Base-by-base conservation (phyloP, 2,113 vertebrate species). In the Dryoscopus gambensis region DNA sequence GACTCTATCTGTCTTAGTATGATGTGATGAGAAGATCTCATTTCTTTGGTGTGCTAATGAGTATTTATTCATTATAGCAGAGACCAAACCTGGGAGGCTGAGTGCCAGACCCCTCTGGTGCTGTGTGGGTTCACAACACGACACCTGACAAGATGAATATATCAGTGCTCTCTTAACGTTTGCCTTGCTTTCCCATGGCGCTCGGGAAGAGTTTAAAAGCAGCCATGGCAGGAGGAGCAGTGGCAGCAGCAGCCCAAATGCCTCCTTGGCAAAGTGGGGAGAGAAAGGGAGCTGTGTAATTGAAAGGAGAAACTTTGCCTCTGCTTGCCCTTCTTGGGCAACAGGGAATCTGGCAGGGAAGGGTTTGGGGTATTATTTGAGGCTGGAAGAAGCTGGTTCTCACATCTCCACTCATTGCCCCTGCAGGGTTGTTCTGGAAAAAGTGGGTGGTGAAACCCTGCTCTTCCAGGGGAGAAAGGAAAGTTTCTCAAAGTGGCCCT, bases 401-500 rank as follows among this genome's bases (percentile, higher is more conserved):
- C 21, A 4, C 19, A 21, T 37, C 18, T 70, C 35, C 12, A 64
- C 18, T 63, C 7, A 0, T 6, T 35, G 18, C 2, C 5, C 6
- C 24, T 37, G 3, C 1, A 4, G 10, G 24, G 22, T 19, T 85
- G 23, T n/a, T 78, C 10, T 65, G 59, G 59, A n/a, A 40, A 30
- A 21, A 11, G 4, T n/a, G 44, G 14, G 17, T 35, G 19, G 9
- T 62, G 15, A 65, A 81, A 42, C 56, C 44, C 7, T 64, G 3
- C 22, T 39, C 37, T 44, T 82, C 11, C 24, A 30, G 69, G 37
- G 31, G 39, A 68, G 13, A 52, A 74, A 69, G 44, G 42, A 69
- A 6, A 17, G 9, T 57, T 80, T 42, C 9, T 46, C 67, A 42
- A 46, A 40, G 42, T 17, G 23, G 30, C 17, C 13, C 33, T 55